Evolutionary conservation across 2,888 invertebrate species (phyloP), one percentile per base, ranked within the genome.

Genomic region (Amorpha juglandis): DNA sequence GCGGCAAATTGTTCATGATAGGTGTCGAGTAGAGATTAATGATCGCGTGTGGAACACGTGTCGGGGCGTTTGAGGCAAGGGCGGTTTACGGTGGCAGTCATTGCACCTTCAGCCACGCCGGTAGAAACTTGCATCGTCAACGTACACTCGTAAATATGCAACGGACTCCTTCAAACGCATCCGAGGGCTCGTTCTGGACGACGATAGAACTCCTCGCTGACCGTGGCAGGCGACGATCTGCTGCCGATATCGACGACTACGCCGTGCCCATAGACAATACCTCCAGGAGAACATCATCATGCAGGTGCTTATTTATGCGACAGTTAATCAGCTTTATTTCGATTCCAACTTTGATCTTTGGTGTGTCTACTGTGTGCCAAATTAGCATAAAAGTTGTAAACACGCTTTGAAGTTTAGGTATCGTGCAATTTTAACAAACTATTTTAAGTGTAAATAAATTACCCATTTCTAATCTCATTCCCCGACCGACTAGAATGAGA

Each of bases 201-300:
- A 95, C 95, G n/a, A 94, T 95, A 69, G 95, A 95, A 69, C 88
- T 95, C 48, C 88, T 95, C 19, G 94, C 95, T 16, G 94, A 91
- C 45, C 89, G 92, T 9, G 94, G 94, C 55, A 86, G 93, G 67
- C 88, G 94, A 65, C 84, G 91, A 50, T 92, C 93, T 4, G 87
- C 90, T n/a, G 86, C 87, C 35, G 94, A 94, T 73, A 80, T 79
- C 52, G 93, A 92, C 47, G 91, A 91, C 64, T 77, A 76, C 72
- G 74, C 69, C 50, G 68, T 72, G 6, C 62, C 76, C 33, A 53
- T 82, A 53, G 84, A 86, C 53, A 69, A 81, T 12, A 81, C 81
- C 1, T 70, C 80, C 52, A 82, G 90, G 73, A 80, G 84, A 66
- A 70, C 82, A 12, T 90, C 93, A n/a, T 79, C 86, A 63, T 81